Evolutionary conservation across 2,113 vertebrate species (phyloP).

Genomic region (Dascyllus trimaculatus): DNA sequence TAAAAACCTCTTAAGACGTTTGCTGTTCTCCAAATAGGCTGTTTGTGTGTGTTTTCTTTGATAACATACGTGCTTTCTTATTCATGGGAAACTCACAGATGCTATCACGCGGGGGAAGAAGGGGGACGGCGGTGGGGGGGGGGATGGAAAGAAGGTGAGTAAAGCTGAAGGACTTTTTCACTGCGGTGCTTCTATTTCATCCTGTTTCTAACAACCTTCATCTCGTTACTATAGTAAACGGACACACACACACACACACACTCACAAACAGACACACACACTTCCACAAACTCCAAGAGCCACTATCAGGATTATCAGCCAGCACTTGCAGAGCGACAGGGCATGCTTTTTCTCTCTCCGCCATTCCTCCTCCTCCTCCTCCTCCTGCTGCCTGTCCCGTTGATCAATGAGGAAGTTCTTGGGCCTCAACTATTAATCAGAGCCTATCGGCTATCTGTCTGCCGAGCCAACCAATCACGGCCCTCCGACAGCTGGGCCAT

Average conservation of each 20-base stretch:
- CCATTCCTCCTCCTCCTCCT: constrained; percentile 32
- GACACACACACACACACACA: constrained; percentile 13
- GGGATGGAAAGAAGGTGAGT: constrained; percentile 14
- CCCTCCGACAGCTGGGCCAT: constrained; percentile 84
- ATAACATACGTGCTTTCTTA: constrained; percentile 34
- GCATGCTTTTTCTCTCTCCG: constrained; percentile 78
- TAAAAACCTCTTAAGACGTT: constrained; percentile 14
- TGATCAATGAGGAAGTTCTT: constrained; percentile 89
- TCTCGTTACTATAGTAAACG: constrained; percentile 40
- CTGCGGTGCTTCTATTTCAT: constrained; percentile 31
- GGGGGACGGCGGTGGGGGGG: too few relatives aligned
- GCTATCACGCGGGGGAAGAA: too few relatives aligned
- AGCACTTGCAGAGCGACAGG: constrained; percentile 75
- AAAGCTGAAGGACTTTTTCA: constrained; percentile 33
- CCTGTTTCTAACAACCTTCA: constrained; percentile 34
- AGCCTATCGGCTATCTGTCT: constrained; percentile 88
- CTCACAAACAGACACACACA: constrained; percentile 29
- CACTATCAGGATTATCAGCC: constrained; percentile 78
- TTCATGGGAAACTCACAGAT: constrained; percentile 46
- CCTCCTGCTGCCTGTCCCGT: constrained; percentile 76
- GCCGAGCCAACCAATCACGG: constrained; percentile 86
- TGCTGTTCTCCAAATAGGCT: constrained; percentile 6
- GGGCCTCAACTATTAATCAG: constrained; percentile 87
- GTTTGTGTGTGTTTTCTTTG: constrained; percentile 14
- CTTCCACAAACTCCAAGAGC: constrained; percentile 32